These are phyloP conservation scores for Lepisosteus osseus DNA, from an alignment of 2,113 vertebrate species.

Conservation along the genomic window DNA sequence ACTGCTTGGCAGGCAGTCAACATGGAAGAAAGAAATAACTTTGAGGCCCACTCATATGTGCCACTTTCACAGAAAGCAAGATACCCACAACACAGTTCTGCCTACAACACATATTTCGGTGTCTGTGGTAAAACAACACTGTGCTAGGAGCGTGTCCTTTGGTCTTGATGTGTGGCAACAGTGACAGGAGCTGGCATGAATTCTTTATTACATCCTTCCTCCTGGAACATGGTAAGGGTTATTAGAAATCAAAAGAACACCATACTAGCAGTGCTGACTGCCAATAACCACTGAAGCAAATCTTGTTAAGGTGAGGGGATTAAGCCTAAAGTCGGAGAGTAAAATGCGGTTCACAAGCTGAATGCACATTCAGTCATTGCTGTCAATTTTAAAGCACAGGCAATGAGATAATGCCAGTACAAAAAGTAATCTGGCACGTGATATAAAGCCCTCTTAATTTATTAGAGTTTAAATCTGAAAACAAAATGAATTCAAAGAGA, in stretches of 20 bases:
- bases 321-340: background rate
- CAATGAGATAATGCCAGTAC: too few relatives aligned
- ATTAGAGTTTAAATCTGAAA: too few relatives aligned
- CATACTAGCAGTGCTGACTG: background rate
- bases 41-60: background rate
- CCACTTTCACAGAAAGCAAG: background rate
- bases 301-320: background rate
- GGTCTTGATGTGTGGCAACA: background rate
- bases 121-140: background rate
- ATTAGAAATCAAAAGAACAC: background rate
- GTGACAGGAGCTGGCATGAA: background rate
- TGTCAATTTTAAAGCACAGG: too few relatives aligned
- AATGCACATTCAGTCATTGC: too few relatives aligned
- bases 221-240: background rate
- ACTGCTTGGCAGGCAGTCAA: conserved; percentile 23
- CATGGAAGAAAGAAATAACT: background rate
- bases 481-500: too few relatives aligned
- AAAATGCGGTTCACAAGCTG: too few relatives aligned
- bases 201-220: conserved; percentile 2
- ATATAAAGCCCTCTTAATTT: too few relatives aligned
- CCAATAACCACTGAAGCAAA: background rate
- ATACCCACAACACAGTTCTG: background rate
- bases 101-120: background rate
- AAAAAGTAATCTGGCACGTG: too few relatives aligned
- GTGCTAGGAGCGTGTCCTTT: background rate